Evolutionary conservation across 2,797 vertebrate genomes (phyloP).

Genomic region (Halcyon chelicuti): DNA sequence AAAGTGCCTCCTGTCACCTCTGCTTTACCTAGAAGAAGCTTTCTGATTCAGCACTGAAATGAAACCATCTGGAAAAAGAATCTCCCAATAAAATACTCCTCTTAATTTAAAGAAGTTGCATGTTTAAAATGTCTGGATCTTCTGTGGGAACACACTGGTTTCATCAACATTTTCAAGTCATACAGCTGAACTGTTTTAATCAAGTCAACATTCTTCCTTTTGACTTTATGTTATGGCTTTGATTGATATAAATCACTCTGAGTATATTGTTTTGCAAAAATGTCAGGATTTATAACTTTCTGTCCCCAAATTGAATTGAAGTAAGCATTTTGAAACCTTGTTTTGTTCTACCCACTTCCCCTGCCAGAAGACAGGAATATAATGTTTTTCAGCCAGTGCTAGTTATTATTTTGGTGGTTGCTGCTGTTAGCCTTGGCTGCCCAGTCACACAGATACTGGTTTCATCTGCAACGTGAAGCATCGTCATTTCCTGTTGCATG

Average conservation of each 20-base stretch:
- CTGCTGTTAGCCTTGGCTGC: background rate
- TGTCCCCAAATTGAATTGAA: background rate
- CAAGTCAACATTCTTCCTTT: conserved; percentile 53
- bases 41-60: background rate
- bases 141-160: conserved; percentile 52
- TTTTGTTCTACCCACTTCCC: background rate
- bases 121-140: conserved; percentile 15
- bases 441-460: background rate
- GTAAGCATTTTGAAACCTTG: conserved; percentile 17
- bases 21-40: background rate
- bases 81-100: conserved; percentile 28
- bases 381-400: background rate
- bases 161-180: conserved; percentile 47
- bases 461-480: background rate
- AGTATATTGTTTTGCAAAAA: conserved; percentile 28
- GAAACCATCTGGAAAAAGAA: conserved; percentile 47
- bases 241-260: conserved; percentile 37
- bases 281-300: conserved; percentile 26
- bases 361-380: background rate
- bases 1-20: background rate
- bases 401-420: background rate
- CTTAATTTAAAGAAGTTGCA: conserved; percentile 45
- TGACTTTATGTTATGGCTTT: conserved; percentile 17
- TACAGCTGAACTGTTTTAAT: conserved; percentile 31
- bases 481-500: background rate